These are phyloP conservation scores for Sparidentex hasta DNA, from an alignment of 2,797 vertebrate genomes.

Conservation along the genomic window DNA sequence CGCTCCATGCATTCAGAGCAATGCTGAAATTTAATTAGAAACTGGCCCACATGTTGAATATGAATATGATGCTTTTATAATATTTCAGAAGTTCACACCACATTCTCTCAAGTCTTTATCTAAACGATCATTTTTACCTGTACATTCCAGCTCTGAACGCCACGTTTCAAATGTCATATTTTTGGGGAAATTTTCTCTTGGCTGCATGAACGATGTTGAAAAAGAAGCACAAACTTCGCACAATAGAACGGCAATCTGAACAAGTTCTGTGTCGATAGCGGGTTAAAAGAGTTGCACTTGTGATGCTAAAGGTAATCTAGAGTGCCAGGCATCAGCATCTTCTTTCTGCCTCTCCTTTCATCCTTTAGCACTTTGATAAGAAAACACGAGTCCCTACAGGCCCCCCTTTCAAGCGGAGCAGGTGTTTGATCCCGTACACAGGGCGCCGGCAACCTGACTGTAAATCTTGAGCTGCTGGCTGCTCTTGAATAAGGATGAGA, in stretches of 20 bases:
- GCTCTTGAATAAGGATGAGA: constrained; percentile 43
- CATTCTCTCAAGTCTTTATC: background rate
- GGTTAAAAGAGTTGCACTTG: constrained; percentile 26
- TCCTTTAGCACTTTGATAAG: constrained; percentile 54
- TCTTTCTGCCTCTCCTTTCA: constrained; percentile 44
- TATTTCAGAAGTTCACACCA: constrained; percentile 5
- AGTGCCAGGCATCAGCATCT: constrained; percentile 34
- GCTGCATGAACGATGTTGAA: background rate
- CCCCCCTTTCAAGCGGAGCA: constrained; percentile 50
- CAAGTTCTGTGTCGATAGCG: background rate
- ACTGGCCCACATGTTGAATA: background rate
- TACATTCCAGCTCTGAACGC: background rate
- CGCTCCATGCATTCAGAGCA: constrained; percentile 13
- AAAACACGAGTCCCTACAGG: constrained; percentile 46
- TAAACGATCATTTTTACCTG: background rate
- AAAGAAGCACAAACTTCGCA: background rate
- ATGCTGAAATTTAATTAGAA: background rate
- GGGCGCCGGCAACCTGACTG: constrained; percentile 40
- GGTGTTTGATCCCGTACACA: constrained; percentile 66
- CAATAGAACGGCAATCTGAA: constrained; percentile 1
- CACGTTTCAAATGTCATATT: background rate
- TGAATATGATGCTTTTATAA: background rate
- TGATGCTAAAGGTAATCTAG: constrained; percentile 36
- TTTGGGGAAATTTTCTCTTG: background rate
- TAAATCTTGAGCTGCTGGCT: constrained; percentile 43